Evolutionary conservation across 2,113 vertebrate genomes (phyloP), one percentile per base, ranked within the genome.

Genomic region (Quiscalus mexicanus): DNA sequence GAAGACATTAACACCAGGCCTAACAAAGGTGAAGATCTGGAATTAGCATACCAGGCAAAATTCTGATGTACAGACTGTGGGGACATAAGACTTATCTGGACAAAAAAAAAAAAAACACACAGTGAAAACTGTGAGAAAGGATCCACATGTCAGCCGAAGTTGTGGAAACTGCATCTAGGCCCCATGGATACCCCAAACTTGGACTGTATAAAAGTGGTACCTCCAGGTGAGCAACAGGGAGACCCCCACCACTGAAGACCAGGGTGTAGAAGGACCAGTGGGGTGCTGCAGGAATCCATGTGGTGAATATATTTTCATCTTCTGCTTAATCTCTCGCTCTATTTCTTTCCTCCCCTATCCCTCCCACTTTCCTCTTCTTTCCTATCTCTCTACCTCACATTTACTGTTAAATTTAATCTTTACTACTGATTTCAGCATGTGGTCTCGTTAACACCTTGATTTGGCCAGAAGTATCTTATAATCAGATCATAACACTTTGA

Each of bases 121-220:
- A 28, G 23, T 39, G 69, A 41, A 55, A 64, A 41, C 24, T 10
- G 11, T n/a, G 12, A 65, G n/a, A 56, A 75, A n/a, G 23, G 50
- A 56, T 30, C 30, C 15, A 47, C 6, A 17, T 22, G 15, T 28
- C 19, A 56, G 59, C 2, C 10, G 41, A 47, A 75, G 23, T 13
- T 47, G 59, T 15, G 23, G 12, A 74, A 74, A 47, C 0, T 2
- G 19, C 23, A 41, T n/a, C n/a, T 30, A 22, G 0, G 0, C 15
- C 11, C 15, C 0, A 0, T 15, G 19, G 49, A 74, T 28, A 28
- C 11, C 23, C 19, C 2, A 4, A 42, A n/a, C 8, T n/a, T 0
- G 0, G 50, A n/a, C 42, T 16, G 25, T 13, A 11, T 24, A 20
- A 16, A 49, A 41, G 20, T 19, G 19, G 15, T 23, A 56, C 15